phyloP scores from a whole-genome alignment of 2,113 vertebrate species.

The Chauna torquata region DNA sequence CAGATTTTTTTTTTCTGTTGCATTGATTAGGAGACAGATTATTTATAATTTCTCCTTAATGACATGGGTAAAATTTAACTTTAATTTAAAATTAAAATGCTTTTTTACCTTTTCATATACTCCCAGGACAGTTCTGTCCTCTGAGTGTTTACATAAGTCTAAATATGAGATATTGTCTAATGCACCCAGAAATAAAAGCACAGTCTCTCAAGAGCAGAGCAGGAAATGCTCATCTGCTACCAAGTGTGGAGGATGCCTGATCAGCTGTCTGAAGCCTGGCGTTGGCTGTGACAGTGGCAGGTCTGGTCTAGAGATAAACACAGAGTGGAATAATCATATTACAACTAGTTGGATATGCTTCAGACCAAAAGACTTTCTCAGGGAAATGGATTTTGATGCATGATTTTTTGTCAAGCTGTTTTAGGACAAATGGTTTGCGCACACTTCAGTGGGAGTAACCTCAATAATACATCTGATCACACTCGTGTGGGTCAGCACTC shows the following conservation, averaged over 20 bases:
- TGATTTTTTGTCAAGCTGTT: not conserved
- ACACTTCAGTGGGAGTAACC: not conserved
- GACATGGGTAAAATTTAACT: not conserved
- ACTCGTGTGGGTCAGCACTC: not conserved
- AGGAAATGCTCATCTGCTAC: not conserved
- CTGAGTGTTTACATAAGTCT: not conserved
- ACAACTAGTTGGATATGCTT: not conserved
- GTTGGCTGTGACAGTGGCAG: not conserved
- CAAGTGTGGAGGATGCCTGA: not conserved
- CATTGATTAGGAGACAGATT: not conserved
- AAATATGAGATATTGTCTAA: not conserved
- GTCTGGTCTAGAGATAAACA: slow-evolving; percentile 1
- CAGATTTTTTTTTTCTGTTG: not conserved
- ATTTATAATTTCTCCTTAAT: not conserved
- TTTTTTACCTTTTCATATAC: not conserved
- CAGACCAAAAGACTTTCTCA: not conserved
- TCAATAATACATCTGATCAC: not conserved
- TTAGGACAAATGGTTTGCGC: not conserved
- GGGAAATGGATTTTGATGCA: not conserved
- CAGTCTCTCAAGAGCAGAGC: not conserved
- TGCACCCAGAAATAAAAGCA: not conserved
- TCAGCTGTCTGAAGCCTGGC: not conserved
- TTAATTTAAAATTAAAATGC: not conserved
- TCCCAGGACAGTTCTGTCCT: not conserved
- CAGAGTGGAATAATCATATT: slow-evolving; percentile 24